These are phyloP conservation scores for Gobius niger DNA, from an alignment of 2,113 vertebrate species.

Conservation along the genomic window DNA sequence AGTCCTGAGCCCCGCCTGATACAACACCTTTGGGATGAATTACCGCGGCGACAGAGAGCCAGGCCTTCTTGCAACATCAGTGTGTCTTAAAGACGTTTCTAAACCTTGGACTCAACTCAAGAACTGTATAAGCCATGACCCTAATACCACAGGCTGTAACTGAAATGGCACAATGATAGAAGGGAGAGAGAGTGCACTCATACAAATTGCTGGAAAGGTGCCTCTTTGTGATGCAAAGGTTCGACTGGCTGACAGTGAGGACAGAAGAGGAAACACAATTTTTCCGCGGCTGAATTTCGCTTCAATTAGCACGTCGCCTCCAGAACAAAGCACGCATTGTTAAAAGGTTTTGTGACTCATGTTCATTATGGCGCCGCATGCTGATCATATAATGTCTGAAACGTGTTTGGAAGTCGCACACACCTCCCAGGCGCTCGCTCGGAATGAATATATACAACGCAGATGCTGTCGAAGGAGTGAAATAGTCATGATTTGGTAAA, in stretches of 20 bases:
- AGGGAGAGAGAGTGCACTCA: too few relatives aligned
- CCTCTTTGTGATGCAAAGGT: neutral
- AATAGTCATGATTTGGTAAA: too few relatives aligned
- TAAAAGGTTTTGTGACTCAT: neutral
- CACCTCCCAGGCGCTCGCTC: neutral
- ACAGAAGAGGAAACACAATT: neutral
- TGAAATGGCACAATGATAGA: too few relatives aligned
- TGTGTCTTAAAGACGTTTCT: too few relatives aligned
- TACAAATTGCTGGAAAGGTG: too few relatives aligned
- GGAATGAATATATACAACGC: neutral
- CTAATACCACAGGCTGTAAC: too few relatives aligned
- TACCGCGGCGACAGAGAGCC: too few relatives aligned
- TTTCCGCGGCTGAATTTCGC: neutral
- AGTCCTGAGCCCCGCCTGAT: too few relatives aligned
- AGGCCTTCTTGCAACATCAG: too few relatives aligned
- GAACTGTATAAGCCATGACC: too few relatives aligned
- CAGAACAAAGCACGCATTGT: neutral
- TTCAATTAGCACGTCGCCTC: neutral
- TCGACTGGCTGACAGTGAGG: neutral
- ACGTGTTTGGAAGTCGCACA: neutral
- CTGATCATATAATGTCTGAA: slow-evolving; percentile 1
- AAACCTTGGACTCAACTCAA: too few relatives aligned
- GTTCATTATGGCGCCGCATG: neutral
- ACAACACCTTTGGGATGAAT: too few relatives aligned
- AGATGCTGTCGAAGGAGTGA: neutral